Conservation (phyloP, 1,140 invertebrate species). For the Harpegnathos saltator region DNA sequence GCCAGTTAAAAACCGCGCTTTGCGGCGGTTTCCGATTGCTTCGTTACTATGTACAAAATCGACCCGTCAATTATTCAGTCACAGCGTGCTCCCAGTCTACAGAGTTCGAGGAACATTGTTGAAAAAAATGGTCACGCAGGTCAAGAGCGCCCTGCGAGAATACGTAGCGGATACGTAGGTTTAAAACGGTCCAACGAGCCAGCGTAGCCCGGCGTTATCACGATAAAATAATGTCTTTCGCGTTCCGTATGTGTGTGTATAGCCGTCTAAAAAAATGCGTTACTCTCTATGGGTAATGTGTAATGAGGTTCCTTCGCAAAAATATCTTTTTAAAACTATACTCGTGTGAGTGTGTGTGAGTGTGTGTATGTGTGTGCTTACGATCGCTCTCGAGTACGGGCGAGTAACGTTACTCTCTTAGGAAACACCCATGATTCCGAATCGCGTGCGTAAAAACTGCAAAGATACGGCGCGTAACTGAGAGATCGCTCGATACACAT, state of each 20-base stretch:
- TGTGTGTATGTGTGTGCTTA: constrained; percentile 7
- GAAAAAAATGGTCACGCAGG: constrained; percentile 63
- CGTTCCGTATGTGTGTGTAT: constrained; percentile 58
- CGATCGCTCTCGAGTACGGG: constrained; percentile 33
- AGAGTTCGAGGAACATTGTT: constrained; percentile 48
- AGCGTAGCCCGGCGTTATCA: constrained; percentile 40
- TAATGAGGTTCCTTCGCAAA: constrained; percentile 66
- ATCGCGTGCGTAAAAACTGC: constrained; percentile 37
- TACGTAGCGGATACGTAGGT: not conserved
- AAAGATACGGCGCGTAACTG: constrained; percentile 43
- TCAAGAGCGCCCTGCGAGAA: constrained; percentile 44
- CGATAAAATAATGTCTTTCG: constrained; percentile 62
- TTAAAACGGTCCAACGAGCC: constrained; percentile 64
- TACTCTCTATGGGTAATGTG: constrained; percentile 60
- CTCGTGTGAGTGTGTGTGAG: not conserved
- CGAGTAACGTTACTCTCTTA: constrained; percentile 39
- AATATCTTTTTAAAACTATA: constrained; percentile 71
- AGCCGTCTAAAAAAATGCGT: constrained; percentile 70
- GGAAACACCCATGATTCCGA: constrained; percentile 40
- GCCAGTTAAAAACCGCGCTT: constrained; percentile 19
- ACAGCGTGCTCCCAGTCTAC: constrained; percentile 36
- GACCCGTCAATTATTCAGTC: constrained; percentile 51
- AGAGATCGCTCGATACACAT: constrained; percentile 35
- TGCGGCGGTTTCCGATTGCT: constrained; percentile 28
- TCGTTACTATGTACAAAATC: constrained; percentile 62